Percentiles rank a stretch among this genome's conserved stretches.
These are phyloP conservation scores for Malurus cyaneus DNA, from an alignment of 2,113 vertebrate species.

Conservation along the genomic window DNA sequence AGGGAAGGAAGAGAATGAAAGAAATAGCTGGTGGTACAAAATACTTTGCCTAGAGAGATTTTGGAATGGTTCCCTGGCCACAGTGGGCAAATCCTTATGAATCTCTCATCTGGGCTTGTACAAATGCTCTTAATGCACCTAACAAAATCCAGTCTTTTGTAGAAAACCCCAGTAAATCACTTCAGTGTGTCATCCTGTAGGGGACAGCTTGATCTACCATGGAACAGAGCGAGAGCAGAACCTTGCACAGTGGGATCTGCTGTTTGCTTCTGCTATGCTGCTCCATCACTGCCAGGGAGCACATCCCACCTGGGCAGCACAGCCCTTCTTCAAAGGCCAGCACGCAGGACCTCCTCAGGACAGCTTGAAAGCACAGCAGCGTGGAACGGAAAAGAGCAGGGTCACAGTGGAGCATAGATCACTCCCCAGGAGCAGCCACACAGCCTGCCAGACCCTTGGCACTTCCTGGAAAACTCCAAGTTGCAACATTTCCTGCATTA, in stretches of 20 bases:
- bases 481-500: neutral
- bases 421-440: constrained; percentile 32
- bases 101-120: neutral
- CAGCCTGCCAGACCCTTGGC: neutral
- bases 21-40: neutral
- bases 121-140: neutral
- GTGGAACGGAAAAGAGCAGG: neutral
- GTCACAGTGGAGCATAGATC: constrained; percentile 47
- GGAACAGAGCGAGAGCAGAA: neutral
- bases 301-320: constrained; percentile 34
- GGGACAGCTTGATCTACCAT: constrained; percentile 1
- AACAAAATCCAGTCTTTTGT: neutral
- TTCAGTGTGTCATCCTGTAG: neutral
- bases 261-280: neutral
- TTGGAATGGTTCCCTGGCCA: neutral
- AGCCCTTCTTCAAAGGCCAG: constrained; percentile 32
- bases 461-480: neutral
- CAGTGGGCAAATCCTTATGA: neutral
- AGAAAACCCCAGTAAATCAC: neutral
- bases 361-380: constrained; percentile 25
- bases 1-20: neutral
- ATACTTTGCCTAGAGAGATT: neutral
- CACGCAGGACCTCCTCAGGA: neutral
- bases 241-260: neutral
- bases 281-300: neutral